These are phyloP conservation scores for Ditula angustiorana DNA, from an alignment of 2,888 invertebrate genomes.

Conservation along the genomic window DNA sequence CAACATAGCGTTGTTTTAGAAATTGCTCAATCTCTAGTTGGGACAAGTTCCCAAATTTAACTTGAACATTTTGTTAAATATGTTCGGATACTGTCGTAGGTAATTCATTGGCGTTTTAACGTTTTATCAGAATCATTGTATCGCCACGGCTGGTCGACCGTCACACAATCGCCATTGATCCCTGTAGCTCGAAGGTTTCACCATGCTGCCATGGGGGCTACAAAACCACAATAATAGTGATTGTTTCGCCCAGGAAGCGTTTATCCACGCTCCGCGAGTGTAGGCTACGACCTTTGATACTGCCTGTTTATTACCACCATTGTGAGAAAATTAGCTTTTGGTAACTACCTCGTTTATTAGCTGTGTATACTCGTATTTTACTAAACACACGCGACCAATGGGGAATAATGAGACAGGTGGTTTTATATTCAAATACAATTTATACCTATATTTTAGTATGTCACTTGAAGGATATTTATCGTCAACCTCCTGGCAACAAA, in stretches of 20 bases:
- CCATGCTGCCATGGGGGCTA: slow-evolving; percentile 57
- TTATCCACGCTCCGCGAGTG: slow-evolving; percentile 72
- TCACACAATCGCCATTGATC: slow-evolving; percentile 79
- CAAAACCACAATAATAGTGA: slow-evolving; percentile 67
- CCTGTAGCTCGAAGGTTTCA: slow-evolving; percentile 80
- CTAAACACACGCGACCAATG: slow-evolving; percentile 25
- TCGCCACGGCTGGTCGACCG: slow-evolving; percentile 52
- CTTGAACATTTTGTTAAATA: neutral
- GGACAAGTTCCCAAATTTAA: neutral
- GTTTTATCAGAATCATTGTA: slow-evolving; percentile 20
- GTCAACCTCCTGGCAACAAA: neutral
- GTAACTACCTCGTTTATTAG: slow-evolving; percentile 39
- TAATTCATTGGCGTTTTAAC: slow-evolving; percentile 1
- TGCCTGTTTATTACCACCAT: slow-evolving; percentile 52
- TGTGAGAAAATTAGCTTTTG: slow-evolving; percentile 40
- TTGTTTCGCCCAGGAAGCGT: slow-evolving; percentile 79
- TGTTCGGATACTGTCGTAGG: neutral
- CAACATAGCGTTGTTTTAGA: neutral
- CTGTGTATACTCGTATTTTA: slow-evolving; percentile 1
- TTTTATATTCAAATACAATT: slow-evolving; percentile 6
- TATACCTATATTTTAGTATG: neutral
- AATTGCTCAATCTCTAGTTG: neutral
- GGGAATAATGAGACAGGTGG: neutral
- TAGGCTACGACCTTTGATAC: slow-evolving; percentile 60
- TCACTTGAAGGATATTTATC: neutral